Conservation (phyloP, 2,888 invertebrate species). For the Cordylochernes scorpioides region DNA sequence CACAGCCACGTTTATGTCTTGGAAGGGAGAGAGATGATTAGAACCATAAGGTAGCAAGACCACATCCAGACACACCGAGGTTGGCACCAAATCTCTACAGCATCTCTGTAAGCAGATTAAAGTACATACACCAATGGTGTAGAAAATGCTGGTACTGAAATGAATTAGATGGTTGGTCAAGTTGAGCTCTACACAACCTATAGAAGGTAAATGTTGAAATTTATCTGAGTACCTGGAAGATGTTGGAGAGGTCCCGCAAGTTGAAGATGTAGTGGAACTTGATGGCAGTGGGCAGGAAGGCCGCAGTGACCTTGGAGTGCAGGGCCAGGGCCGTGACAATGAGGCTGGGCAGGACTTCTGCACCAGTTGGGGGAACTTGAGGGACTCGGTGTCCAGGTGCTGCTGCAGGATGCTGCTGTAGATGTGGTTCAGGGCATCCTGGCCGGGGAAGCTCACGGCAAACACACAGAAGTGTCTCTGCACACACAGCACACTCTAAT, state of each 20-base stretch:
- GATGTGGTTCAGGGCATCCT: conserved; percentile 57
- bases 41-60: too few relatives aligned
- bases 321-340: conserved; percentile 50
- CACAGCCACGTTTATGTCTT: too few relatives aligned
- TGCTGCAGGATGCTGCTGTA: conserved; percentile 65
- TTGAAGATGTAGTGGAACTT: conserved; percentile 95
- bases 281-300: conserved; percentile 76
- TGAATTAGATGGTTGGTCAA: too few relatives aligned
- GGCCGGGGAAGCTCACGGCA: conserved; percentile 44
- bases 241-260: conserved; percentile 70
- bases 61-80: too few relatives aligned
- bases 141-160: too few relatives aligned
- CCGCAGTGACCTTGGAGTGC: conserved; percentile 56
- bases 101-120: too few relatives aligned
- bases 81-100: too few relatives aligned
- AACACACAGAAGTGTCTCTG: conserved; percentile 26
- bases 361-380: conserved; percentile 43
- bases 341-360: conserved; percentile 41
- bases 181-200: too few relatives aligned
- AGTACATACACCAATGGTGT: too few relatives aligned
- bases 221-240: conserved; percentile 84
- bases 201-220: too few relatives aligned
- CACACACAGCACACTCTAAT: conserved; percentile 21
- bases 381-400: conserved; percentile 51
- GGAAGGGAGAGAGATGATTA: too few relatives aligned